Percentiles rank a stretch among this genome's conserved stretches.
phyloP scores from a whole-genome alignment of 2,888 invertebrate species.

The Dascillus cervinus region DNA sequence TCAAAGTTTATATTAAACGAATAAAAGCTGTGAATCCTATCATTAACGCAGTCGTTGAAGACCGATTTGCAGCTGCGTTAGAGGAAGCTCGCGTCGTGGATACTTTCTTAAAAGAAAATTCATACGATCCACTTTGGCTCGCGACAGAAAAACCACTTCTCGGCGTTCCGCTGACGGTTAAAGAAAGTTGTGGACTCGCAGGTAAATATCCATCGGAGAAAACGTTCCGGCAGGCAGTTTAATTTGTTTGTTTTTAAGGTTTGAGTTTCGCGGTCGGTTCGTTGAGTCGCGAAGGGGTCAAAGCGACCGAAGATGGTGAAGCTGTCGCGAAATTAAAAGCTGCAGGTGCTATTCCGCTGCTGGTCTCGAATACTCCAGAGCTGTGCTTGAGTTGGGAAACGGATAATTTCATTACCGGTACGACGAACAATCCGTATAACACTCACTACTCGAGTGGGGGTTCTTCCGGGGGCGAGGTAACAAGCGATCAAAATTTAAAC shows the following conservation, averaged over 20 bases:
- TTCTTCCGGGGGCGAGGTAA: conserved; percentile 55
- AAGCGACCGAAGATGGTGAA: conserved; percentile 46
- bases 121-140: conserved; percentile 48
- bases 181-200: conserved; percentile 71
- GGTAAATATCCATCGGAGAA: no score
- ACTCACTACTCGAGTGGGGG: conserved; percentile 51
- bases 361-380: conserved; percentile 58
- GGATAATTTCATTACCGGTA: conserved; percentile 52
- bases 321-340: conserved; percentile 43
- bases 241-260: conserved; percentile 48
- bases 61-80: conserved; percentile 67
- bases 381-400: conserved; percentile 54
- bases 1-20: conserved; percentile 67
- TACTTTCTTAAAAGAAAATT: conserved; percentile 54
- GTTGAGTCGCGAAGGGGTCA: conserved; percentile 23
- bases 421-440: conserved; percentile 57
- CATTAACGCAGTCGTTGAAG: conserved; percentile 73
- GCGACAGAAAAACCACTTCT: conserved; percentile 53
- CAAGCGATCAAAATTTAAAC: no score
- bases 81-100: conserved; percentile 69
- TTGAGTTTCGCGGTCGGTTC: conserved; percentile 53
- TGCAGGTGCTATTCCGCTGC: conserved; percentile 55
- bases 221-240: no score
- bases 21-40: conserved; percentile 71
- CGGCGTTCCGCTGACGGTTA: conserved; percentile 76